Base-by-base conservation (phyloP, 2,797 vertebrate species). In the Echiichthys vipera region DNA sequence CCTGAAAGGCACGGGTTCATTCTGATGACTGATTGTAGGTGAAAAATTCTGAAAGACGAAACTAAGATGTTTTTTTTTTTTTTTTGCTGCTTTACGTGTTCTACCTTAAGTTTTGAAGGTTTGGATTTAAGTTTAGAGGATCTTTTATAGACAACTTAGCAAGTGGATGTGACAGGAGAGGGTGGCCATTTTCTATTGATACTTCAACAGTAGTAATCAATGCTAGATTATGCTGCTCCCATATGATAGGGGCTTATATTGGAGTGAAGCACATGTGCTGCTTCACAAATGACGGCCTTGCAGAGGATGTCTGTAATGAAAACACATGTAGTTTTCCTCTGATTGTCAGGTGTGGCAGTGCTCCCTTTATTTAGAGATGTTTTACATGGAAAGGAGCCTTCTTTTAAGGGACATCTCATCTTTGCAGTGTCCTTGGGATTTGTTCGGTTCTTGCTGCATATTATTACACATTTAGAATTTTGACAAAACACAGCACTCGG, bases 211-310 rank as follows among this genome's bases (percentile, higher is more conserved):
- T 75, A 77, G 74, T 77, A 89, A 91, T 91, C 86, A 90, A 80
- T 65, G 67, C 71, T 58, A 47, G 34, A 56, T 10, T 72, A 86
- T 69, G 32, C 80, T 77, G 58, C 77, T 90, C 59, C 77, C 84
- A 89, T 69, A 85, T 91, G 89, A 66, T 57, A 22, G 65, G 6
- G 50, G 66, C 84, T 87, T 80, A 59, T 64, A 68, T 55, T 74
- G 75, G 75, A 84, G 72, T 42, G 66, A 84, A 59, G 53, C 53
- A 30, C 65, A 62, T 18, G 45, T 49, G 81, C 15, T 8, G 80
- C 77, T 81, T 80, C 46, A 46, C 71, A 90, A 83, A 90, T 81
- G 71, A 91, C 80, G 76, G 85, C 83, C 79, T 81, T 11, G 61
- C 72, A 70, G 72, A 81, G 65, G 29, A 18, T 65, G 83, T 78